These are phyloP conservation scores for Pachypeltis micranthus DNA, from an alignment of 1,140 invertebrate species.

Conservation along the genomic window DNA sequence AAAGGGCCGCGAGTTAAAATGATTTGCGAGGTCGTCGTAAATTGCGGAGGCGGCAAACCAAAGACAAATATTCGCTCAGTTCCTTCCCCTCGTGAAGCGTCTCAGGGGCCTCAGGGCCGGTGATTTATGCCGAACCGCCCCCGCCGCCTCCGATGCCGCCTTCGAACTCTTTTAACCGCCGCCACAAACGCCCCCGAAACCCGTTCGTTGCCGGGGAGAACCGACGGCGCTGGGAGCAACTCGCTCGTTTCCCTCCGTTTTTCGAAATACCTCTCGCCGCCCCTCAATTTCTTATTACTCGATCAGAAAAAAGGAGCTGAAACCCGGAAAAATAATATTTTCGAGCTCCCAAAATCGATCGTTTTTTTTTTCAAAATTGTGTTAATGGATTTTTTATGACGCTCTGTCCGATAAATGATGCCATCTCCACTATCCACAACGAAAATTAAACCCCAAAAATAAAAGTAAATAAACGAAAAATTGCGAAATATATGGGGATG, in stretches of 20 bases:
- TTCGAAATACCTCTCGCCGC: background rate
- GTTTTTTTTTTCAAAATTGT: no score
- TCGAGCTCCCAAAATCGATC: background rate
- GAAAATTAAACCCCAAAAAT: no score
- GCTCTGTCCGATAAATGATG: background rate
- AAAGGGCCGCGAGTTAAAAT: background rate
- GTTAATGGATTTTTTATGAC: background rate
- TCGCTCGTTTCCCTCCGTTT: background rate
- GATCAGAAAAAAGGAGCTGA: background rate
- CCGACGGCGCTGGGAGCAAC: no score
- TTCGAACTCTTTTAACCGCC: no score
- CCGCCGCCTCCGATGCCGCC: background rate
- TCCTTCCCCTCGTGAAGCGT: background rate
- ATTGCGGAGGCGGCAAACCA: constrained; percentile 5
- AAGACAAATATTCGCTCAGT: constrained; percentile 3
- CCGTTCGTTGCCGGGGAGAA: no score
- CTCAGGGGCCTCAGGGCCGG: constrained; percentile 1
- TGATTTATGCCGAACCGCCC: background rate
- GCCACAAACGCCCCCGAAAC: no score
- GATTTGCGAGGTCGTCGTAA: background rate
- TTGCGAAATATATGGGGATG: no score
- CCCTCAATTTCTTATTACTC: background rate
- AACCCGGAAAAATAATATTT: background rate
- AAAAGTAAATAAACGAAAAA: no score
- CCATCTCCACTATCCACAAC: background rate